Conservation (phyloP, 2,113 vertebrate genomes). For the Tetrao urogallus region DNA sequence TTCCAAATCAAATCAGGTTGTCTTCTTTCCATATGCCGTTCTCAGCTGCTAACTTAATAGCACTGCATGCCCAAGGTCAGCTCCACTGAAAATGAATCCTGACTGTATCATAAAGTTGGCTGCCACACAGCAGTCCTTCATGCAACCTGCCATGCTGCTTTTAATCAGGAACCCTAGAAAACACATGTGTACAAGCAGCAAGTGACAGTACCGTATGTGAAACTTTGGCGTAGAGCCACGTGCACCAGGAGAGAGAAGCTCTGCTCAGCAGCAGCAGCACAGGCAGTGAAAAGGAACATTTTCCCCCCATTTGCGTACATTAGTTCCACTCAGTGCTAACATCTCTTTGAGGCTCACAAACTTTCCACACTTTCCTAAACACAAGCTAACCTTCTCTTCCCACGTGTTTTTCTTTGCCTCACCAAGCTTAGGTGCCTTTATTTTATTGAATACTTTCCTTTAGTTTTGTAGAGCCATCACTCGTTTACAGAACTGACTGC, state of each 20-base stretch:
- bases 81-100: not conserved
- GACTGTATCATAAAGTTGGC: not conserved
- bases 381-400: not conserved
- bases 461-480: not conserved
- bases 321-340: not conserved
- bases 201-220: not conserved
- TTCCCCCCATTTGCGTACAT: not conserved
- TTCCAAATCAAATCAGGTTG: not conserved
- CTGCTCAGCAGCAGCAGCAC: not conserved
- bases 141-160: not conserved
- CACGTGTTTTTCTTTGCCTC: not conserved
- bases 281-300: not conserved
- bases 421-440: not conserved
- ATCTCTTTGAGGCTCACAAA: not conserved
- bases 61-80: not conserved
- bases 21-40: not conserved
- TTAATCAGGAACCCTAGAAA: not conserved
- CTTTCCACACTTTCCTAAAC: not conserved
- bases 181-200: not conserved
- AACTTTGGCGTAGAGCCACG: rapidly evolving
- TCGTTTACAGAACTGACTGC: not conserved
- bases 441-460: not conserved
- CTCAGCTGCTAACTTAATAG: not conserved
- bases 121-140: not conserved
- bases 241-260: not conserved